phyloP scores from a whole-genome alignment of 2,113 vertebrate species.

The Ursus arctos region DNA sequence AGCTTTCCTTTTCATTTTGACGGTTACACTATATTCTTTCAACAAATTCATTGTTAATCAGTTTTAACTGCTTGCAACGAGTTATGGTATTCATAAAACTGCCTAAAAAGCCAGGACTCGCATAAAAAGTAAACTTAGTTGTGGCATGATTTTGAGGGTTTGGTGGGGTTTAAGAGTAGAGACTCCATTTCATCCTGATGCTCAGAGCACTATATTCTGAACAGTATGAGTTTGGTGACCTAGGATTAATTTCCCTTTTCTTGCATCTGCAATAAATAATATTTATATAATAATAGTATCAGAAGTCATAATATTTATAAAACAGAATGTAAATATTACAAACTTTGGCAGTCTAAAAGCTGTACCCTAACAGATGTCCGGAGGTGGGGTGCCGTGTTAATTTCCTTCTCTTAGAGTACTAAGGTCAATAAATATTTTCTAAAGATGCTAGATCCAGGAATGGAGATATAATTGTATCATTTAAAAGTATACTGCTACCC shows the following conservation, averaged over 20 bases:
- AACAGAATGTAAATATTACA: slow-evolving; percentile 38
- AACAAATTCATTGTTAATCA: background rate
- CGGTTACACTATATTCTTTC: background rate
- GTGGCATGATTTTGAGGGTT: background rate
- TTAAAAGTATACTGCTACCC: background rate
- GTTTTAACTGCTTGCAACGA: background rate
- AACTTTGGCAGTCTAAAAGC: slow-evolving; percentile 26
- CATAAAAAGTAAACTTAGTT: slow-evolving; percentile 3
- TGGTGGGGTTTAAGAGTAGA: background rate
- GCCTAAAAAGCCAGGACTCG: background rate
- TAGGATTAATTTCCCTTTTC: slow-evolving; percentile 1
- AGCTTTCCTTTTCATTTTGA: slow-evolving; percentile 24
- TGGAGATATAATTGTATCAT: background rate
- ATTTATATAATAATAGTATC: slow-evolving; percentile 37
- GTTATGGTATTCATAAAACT: background rate
- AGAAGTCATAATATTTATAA: slow-evolving; percentile 52
- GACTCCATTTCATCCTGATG: background rate
- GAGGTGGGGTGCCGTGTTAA: background rate
- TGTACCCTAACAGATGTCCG: background rate
- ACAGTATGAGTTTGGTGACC: background rate
- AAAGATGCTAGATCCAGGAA: slow-evolving; percentile 6
- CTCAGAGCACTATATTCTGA: slow-evolving; percentile 42
- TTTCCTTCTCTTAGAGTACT: background rate
- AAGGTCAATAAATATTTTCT: slow-evolving; percentile 45
- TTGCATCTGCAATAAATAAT: background rate